A percentile compares a stretch with the other conserved stretches of the same genome.
Evolutionary conservation across 2,113 vertebrate genomes (phyloP).

Genomic region (Sisor rabdophorus): DNA sequence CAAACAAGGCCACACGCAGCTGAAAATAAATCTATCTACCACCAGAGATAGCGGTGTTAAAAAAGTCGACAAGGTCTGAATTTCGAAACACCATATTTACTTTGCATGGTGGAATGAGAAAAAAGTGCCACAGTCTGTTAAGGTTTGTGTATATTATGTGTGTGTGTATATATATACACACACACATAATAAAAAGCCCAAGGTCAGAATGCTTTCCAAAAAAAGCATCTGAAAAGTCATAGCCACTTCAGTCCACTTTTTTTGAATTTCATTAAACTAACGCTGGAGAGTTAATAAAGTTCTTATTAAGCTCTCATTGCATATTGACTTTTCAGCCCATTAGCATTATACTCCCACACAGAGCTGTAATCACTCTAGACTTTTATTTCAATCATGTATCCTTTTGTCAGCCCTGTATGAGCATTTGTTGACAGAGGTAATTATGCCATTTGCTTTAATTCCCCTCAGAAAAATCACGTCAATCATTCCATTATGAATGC

Average conservation of each 20-base stretch:
- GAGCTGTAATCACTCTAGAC: background rate
- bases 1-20: background rate
- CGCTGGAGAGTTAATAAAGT: background rate
- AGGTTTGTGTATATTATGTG: too few relatives aligned
- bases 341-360: conserved; percentile 15
- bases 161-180: too few relatives aligned
- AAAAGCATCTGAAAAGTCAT: background rate
- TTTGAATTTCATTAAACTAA: too few relatives aligned
- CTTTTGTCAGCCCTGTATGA: conserved; percentile 13
- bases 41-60: background rate
- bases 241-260: background rate
- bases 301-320: background rate
- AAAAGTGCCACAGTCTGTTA: background rate
- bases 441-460: background rate
- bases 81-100: conserved; percentile 18
- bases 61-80: conserved; percentile 7
- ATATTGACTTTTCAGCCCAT: conserved; percentile 23
- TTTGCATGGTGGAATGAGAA: background rate
- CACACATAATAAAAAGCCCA: background rate
- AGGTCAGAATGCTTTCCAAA: background rate
- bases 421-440: background rate
- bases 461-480: background rate
- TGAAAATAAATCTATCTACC: background rate
- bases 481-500: background rate
- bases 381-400: conserved; percentile 10